phyloP scores from a whole-genome alignment of 2,113 vertebrate species.

The Paratilapia polleni region DNA sequence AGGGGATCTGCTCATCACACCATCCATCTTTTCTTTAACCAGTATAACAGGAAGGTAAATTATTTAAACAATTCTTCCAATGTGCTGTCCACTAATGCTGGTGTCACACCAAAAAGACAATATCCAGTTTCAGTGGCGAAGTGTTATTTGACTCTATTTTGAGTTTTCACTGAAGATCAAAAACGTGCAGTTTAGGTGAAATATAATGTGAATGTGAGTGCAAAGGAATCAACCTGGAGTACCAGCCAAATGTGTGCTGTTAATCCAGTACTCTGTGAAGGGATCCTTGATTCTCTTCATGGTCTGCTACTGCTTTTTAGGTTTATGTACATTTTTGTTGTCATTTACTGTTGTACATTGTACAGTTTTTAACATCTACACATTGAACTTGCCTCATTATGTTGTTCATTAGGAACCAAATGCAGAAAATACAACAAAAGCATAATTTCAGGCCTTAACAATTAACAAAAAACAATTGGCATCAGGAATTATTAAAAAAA shows the following conservation, averaged over 20 bases:
- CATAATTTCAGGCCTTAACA: not conserved
- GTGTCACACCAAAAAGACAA: constrained; percentile 2
- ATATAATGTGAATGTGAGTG: not conserved
- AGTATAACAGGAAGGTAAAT: not conserved
- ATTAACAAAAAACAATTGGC: no score
- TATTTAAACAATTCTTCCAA: not conserved
- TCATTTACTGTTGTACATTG: not conserved
- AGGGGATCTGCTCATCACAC: not conserved
- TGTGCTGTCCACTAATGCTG: no score
- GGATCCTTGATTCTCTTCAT: not conserved
- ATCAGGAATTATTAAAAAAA: fast-evolving
- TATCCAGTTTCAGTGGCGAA: not conserved
- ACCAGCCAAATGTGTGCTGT: not conserved
- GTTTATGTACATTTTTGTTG: not conserved
- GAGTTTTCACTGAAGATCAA: not conserved
- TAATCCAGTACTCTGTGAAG: not conserved
- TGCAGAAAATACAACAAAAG: not conserved
- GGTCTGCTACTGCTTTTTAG: not conserved
- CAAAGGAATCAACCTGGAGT: not conserved
- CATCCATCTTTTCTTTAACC: constrained; percentile 1
- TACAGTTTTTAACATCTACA: not conserved
- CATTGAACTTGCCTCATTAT: not conserved
- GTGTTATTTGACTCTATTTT: not conserved
- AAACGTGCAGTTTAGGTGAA: not conserved
- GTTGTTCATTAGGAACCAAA: not conserved